Base-by-base conservation (phyloP, 2,797 vertebrate genomes). In the Sebastes flavidus region DNA sequence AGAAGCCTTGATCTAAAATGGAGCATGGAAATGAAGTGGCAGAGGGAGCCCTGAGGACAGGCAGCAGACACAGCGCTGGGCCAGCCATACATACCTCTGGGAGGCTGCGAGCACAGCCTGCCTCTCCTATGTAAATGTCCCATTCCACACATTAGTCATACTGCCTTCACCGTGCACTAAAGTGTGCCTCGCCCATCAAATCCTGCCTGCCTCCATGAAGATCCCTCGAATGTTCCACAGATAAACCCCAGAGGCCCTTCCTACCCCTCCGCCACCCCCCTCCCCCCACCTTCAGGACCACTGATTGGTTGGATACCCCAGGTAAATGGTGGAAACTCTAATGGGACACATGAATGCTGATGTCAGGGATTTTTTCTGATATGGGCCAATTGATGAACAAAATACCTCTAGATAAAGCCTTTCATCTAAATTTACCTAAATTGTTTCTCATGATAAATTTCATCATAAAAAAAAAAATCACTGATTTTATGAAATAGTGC, bases 11-110 rank as follows among this genome's bases (percentile, higher is more conserved):
- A 95, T 95, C 93, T 94, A 94, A 95, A 95, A 94, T 93, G 92
- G 92, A 95, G 94, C 94, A 95, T 95, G 94, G 93, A 96, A 95
- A 95, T 95, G 92, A 95, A 94, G 93, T 93, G 93, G 93, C 94
- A 94, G 93, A 91, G 91, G 88, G 90, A 94, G 92, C 93, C 95
- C 95, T 81, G 92, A 94, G 94, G 94, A 94, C 91, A 93, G 89
- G 90, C 92, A 88, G 92, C 89, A 89, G 88, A 92, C 90, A 90
- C 92, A 91, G 89, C n/a, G 80, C 88, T 83, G 91, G 90, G 91
- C 88, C 90, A 84, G 87, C 86, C 90, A 79, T 90, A 90, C 90
- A 81, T 92, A 95, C 94, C 94, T 95, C 93, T 94, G 95, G 94
- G 94, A 94, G 90, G 89, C 91, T 87, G 87, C 78, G 22, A 90